Conservation (phyloP, 2,797 vertebrate genomes). For the Calcarius lapponicus region DNA sequence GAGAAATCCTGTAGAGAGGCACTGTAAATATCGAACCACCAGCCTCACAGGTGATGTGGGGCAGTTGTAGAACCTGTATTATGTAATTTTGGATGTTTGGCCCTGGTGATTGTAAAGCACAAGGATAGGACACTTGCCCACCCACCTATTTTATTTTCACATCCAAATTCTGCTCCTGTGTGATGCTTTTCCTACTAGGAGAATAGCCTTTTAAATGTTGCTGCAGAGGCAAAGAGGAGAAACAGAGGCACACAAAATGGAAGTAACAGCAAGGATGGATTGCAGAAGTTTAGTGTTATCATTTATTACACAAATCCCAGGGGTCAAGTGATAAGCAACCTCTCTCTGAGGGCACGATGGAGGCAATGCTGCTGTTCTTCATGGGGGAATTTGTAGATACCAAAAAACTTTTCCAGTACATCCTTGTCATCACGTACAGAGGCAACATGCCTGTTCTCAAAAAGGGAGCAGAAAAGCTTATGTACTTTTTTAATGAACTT, state of each 20-base stretch:
- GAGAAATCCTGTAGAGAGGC: neutral
- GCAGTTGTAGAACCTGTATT: neutral
- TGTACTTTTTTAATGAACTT: slow-evolving; percentile 14
- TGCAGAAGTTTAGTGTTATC: neutral
- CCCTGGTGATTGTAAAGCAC: neutral
- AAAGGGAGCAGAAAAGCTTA: neutral
- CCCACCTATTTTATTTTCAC: neutral
- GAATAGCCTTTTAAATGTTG: neutral
- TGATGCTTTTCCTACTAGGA: neutral
- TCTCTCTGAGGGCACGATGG: neutral
- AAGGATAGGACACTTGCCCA: neutral
- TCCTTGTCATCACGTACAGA: neutral
- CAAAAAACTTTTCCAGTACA: neutral
- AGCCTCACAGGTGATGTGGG: neutral
- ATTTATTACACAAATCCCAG: neutral
- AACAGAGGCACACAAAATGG: neutral
- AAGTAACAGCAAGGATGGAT: neutral
- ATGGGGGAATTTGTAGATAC: neutral
- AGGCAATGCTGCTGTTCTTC: neutral
- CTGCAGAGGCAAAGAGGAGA: neutral
- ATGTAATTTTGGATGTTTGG: neutral
- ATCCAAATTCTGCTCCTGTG: neutral
- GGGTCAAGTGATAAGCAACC: neutral
- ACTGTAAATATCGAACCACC: neutral
- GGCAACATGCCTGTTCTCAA: neutral